A percentile compares a stretch with the other conserved stretches of the same genome.
phyloP scores from a whole-genome alignment of 2,797 vertebrate species.

The Dicrostonyx torquatus region DNA sequence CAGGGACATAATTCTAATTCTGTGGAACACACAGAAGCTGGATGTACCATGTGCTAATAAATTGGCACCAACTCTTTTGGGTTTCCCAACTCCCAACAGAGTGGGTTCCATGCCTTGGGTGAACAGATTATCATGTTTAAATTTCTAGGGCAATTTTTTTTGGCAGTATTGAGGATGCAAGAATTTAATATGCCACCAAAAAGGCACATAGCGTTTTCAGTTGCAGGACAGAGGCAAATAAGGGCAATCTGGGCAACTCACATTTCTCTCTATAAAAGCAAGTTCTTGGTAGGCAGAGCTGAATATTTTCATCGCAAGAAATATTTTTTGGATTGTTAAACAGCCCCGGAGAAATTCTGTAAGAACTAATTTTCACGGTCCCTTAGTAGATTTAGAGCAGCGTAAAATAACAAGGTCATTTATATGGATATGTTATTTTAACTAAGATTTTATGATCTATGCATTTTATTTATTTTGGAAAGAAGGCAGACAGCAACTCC shows the following conservation, averaged over 20 bases:
- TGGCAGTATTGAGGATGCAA: background rate
- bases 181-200: background rate
- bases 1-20: background rate
- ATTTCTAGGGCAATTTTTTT: background rate
- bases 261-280: conserved; percentile 24
- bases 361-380: background rate
- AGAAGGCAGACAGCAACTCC: background rate
- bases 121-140: background rate
- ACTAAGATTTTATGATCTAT: background rate
- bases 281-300: conserved; percentile 7
- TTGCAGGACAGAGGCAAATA: background rate
- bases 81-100: background rate
- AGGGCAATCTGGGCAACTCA: background rate
- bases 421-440: conserved; percentile 4
- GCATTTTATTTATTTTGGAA: conserved; percentile 50
- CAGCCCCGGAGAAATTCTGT: background rate
- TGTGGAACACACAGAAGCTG: background rate
- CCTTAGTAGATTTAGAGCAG: conserved; percentile 41
- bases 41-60: background rate
- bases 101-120: background rate
- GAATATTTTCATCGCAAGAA: conserved; percentile 45
- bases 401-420: background rate
- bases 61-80: background rate
- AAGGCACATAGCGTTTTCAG: background rate
- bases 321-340: conserved; percentile 35